Evolutionary conservation across 30 jellyfish, hydroid and myxozoan genomes (phyloP).

Genomic region (Aurelia aurita): DNA sequence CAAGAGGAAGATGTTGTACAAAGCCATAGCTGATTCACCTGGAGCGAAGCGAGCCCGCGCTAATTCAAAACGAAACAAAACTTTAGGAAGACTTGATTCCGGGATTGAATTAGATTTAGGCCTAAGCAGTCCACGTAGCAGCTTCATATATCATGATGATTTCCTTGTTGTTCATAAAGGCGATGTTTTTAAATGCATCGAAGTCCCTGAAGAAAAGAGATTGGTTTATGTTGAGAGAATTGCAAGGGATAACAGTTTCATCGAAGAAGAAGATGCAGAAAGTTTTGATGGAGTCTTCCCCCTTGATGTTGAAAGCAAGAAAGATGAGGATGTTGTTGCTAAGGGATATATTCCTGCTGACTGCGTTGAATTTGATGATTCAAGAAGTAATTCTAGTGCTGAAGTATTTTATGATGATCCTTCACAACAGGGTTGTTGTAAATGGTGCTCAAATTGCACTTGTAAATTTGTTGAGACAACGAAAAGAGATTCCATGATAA

Average conservation of each 20-base stretch:
- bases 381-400: background rate
- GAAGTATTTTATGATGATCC: background rate
- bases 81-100: conserved; percentile 63
- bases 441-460: conserved; percentile 21
- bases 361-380: conserved; percentile 22
- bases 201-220: conserved; percentile 63
- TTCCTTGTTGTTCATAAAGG: conserved; percentile 57
- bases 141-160: conserved; percentile 14
- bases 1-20: conserved; percentile 11
- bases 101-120: conserved; percentile 72
- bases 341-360: conserved; percentile 71
- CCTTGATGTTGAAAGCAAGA: conserved; percentile 22
- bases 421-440: background rate
- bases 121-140: conserved; percentile 25
- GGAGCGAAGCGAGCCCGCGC: conserved; percentile 59
- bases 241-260: conserved; percentile 8
- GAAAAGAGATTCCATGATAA: conserved; percentile 4
- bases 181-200: conserved; percentile 47
- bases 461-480: conserved; percentile 2
- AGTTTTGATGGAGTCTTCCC: conserved; percentile 49
- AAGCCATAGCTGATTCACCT: conserved; percentile 46
- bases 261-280: conserved; percentile 6
- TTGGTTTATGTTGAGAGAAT: conserved; percentile 61
- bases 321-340: conserved; percentile 6
- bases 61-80: conserved; percentile 15